Base-by-base conservation (phyloP, 2,888 invertebrate genomes). In the Megastigmus dorsalis region DNA sequence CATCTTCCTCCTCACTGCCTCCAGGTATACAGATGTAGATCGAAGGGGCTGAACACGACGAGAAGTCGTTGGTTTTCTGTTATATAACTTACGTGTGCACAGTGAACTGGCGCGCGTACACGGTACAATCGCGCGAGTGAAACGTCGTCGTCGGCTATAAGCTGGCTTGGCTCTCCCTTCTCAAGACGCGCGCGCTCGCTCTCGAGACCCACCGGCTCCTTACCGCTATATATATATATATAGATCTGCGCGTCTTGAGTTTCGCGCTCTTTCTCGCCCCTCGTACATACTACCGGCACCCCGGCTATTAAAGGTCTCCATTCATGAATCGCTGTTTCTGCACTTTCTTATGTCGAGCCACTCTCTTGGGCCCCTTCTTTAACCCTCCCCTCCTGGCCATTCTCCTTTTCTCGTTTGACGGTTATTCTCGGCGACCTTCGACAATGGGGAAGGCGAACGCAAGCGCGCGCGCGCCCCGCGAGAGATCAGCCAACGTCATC, bases 341-440 rank as follows among this genome's bases (percentile, higher is more conserved):
- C 50, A 62, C 78, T 81, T 83, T 78, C 84, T 85, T 82, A 79
- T 81, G 78, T 77, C 77, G 77, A 76, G 69, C 75, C 9, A 20
- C 30, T 9, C 55, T 28, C 5, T 6, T 18, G n/a, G n/a, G n/a
- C 13, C 48, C 18, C 48, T 30, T 33, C 38, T 3, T 38, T 41
- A n/a, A 30, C 18, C 45, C 28, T 23, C 36, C 36, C 55, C 10
- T 23, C 6, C 69, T 50, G 75, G 69, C 76, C 9, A 28, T 33
- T 18, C 38, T 10, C 28, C 26, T 10, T 43, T 1, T 75, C 75
- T 79, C 76, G 69, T 79, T 81, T 80, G 82, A 85, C 86, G 84
- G 86, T 84, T 80, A 80, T 79, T 79, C 78, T 74, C 82, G 55
- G 13, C 59, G 82, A 84, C 80, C 82, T 80, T 80, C 79, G 82